A percentile compares a stretch with the other conserved stretches of the same genome.
Conservation (phyloP, 2,888 invertebrate genomes). For the Lottia scabra region DNA sequence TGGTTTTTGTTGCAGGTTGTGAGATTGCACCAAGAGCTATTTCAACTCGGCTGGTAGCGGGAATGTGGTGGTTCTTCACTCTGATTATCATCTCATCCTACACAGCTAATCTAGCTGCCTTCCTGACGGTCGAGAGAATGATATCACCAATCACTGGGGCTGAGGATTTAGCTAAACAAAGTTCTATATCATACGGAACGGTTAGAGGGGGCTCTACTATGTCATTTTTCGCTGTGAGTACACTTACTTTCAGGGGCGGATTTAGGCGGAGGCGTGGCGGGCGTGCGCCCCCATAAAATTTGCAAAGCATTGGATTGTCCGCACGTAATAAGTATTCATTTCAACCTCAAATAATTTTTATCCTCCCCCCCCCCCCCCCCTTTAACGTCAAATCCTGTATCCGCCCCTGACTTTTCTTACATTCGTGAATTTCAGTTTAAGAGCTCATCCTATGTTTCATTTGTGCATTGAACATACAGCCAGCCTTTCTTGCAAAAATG, state of each 20-base stretch:
- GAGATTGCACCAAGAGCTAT: slow-evolving; percentile 73
- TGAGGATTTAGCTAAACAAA: slow-evolving; percentile 94
- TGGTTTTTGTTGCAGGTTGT: slow-evolving; percentile 27
- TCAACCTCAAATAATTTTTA: no score
- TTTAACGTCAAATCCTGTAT: no score
- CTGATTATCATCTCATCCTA: slow-evolving; percentile 98
- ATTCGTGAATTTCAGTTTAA: no score
- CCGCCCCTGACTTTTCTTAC: no score
- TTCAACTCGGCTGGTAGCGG: slow-evolving; percentile 91
- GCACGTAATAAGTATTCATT: no score
- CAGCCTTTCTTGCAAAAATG: no score
- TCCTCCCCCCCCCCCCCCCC: no score
- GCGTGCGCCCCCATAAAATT: no score
- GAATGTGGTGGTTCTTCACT: slow-evolving; percentile 98
- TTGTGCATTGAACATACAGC: no score
- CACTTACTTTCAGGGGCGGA: background rate
- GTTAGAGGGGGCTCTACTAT: slow-evolving; percentile 94
- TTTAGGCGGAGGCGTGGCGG: no score
- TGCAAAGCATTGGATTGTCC: no score
- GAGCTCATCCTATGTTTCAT: no score
- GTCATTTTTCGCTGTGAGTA: slow-evolving; percentile 84
- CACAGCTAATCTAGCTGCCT: slow-evolving; percentile 97
- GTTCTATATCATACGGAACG: slow-evolving; percentile 92
- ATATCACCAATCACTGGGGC: slow-evolving; percentile 95
- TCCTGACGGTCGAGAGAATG: slow-evolving; percentile 96